Evolutionary conservation across 2,888 invertebrate species (phyloP).

Genomic region (Fragum whitleyi): DNA sequence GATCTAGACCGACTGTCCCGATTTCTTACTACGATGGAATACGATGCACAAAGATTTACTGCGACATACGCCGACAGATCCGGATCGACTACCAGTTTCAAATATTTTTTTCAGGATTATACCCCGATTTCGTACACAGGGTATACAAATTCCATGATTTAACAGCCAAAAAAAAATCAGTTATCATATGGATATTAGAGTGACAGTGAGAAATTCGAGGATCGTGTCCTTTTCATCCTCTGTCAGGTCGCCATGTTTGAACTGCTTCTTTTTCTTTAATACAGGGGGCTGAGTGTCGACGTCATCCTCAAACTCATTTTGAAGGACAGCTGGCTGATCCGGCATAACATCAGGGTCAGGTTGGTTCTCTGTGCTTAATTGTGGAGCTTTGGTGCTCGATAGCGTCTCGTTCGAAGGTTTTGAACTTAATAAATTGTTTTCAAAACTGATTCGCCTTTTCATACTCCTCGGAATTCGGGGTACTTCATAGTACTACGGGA

Average conservation of each 20-base stretch:
- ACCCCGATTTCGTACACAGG: no score
- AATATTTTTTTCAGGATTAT: background rate
- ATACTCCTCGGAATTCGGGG: background rate
- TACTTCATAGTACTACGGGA: background rate
- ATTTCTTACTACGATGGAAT: background rate
- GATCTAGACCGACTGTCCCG: background rate
- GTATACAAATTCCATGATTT: no score
- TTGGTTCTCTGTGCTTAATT: background rate
- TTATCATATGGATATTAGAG: no score
- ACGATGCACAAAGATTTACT: background rate
- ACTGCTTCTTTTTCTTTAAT: background rate
- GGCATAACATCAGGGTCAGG: background rate
- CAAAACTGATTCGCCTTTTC: background rate
- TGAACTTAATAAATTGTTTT: conserved; percentile 3
- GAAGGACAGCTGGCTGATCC: background rate
- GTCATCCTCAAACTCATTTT: background rate
- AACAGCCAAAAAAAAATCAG: no score
- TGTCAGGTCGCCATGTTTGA: conserved; percentile 9
- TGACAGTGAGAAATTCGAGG: no score
- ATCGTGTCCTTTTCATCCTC: no score
- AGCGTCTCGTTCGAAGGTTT: conserved; percentile 6
- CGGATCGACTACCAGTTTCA: background rate
- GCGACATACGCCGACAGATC: background rate
- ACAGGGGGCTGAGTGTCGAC: background rate
- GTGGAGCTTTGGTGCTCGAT: background rate